Conservation (phyloP, 2,888 invertebrate species). For the Gastrophysa polygoni region DNA sequence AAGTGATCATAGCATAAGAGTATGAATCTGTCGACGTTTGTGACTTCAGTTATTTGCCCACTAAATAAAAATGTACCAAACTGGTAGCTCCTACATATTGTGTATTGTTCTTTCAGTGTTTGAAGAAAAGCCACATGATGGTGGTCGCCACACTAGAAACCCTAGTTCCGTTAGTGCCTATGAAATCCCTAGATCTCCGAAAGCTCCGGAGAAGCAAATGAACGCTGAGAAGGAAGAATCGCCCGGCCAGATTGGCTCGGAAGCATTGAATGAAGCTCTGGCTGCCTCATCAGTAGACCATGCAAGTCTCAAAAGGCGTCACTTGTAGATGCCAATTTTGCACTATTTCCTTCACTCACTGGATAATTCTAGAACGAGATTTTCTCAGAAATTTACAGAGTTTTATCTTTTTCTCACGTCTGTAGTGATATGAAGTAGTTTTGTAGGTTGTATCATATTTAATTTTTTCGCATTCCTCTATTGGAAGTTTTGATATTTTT, state of each 20-base stretch:
- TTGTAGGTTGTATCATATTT: neutral
- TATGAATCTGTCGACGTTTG: too few species aligned
- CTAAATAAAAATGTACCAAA: too few species aligned
- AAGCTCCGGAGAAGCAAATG: conserved; percentile 6
- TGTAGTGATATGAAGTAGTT: neutral
- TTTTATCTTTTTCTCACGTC: neutral
- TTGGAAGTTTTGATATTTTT: neutral
- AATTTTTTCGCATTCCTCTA: neutral
- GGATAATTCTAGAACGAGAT: neutral
- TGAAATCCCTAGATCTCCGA: conserved; percentile 31
- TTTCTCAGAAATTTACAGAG: neutral
- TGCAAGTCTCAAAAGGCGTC: conserved; percentile 30
- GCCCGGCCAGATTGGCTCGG: conserved; percentile 21
- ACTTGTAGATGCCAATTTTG: conserved; percentile 33
- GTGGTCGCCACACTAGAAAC: conserved; percentile 51
- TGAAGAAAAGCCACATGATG: conserved; percentile 69
- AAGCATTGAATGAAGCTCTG: conserved; percentile 14
- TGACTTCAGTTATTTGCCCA: too few species aligned
- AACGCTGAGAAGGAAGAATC: conserved; percentile 20
- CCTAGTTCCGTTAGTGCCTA: conserved; percentile 48
- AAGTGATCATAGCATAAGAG: too few species aligned
- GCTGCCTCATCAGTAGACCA: conserved; percentile 24
- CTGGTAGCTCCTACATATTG: too few species aligned
- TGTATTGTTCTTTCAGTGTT: conserved; percentile 64
- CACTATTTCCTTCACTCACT: conserved; percentile 21